Conservation (phyloP, 2,888 invertebrate genomes). For the Herminia tarsipennalis region DNA sequence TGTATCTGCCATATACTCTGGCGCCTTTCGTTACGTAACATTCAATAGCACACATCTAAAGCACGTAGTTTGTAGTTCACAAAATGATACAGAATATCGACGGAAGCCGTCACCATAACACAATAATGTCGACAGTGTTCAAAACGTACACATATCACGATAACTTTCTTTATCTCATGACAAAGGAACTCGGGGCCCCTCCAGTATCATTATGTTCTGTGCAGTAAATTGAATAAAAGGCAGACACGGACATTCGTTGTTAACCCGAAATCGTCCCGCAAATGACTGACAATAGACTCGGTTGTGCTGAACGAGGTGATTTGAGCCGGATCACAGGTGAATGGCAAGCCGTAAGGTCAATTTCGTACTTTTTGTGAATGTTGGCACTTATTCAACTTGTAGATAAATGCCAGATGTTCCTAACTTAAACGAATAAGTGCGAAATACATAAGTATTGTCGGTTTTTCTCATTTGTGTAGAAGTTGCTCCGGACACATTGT, state of each 20-base stretch:
- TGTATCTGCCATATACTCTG: background rate
- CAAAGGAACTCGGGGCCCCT: constrained; percentile 34
- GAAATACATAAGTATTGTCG: too few species aligned
- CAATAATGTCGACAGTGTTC: constrained; percentile 19
- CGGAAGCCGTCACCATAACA: constrained; percentile 10
- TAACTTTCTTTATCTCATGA: constrained; percentile 27
- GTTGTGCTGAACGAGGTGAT: constrained; percentile 55
- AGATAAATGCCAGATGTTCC: too few species aligned
- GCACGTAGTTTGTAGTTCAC: background rate
- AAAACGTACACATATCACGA: constrained; percentile 24
- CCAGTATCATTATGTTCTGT: constrained; percentile 37
- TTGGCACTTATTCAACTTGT: constrained; percentile 22
- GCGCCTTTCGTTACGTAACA: background rate
- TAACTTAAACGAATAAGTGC: too few species aligned
- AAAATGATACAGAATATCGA: constrained; percentile 7
- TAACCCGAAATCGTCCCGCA: constrained; percentile 53
- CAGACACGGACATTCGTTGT: constrained; percentile 56
- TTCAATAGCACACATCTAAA: background rate
- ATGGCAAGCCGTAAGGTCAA: constrained; percentile 34
- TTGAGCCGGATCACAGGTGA: constrained; percentile 49
- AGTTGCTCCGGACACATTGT: too few species aligned
- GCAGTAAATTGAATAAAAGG: constrained; percentile 49
- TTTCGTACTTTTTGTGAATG: constrained; percentile 32
- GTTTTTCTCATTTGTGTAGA: too few species aligned
- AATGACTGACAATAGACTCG: constrained; percentile 67